Base-by-base conservation (phyloP, 1,140 invertebrate genomes). In the Medauroidea extradentata region DNA sequence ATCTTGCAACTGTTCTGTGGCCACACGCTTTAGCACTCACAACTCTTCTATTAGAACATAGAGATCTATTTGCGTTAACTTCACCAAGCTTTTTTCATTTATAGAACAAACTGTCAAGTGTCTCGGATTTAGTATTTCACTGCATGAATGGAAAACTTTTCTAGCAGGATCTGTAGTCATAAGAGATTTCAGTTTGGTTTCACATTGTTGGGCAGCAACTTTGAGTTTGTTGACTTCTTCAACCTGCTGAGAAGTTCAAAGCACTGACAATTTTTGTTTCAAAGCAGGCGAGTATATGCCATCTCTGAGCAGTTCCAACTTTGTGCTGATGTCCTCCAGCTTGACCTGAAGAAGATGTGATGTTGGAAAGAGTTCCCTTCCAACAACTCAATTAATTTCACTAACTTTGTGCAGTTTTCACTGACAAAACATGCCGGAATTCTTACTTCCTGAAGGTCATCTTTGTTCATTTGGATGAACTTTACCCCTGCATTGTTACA, bases 321-420 rank as follows among this genome's bases (percentile, higher is more conserved):
- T 46, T 4, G 18, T 46, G 13, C 9, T 7, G 4, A 53, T 14
- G 24, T 53, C 52, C n/a, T 53, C 19, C 24, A 53, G 29, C 8
- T 53, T 53, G 34, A 9, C 11, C 13, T 27, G 23, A 11, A 53
- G 52, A 14, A 53, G 19, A n/a, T 29, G 52, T 24, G 52, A 24
- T 29, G 50, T 53, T n/a, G 52, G 13, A 29, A 53, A 11, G 25
- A 29, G 14, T 19, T 13, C 9, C 24, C 52, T 39, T 53, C 24
- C 34, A 53, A 34, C n/a, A 53, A 53, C 21, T 53, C 52, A n/a
- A 42, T 53, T 24, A 9, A 27, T 21, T 53, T 13, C 11, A 39
- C 11, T 39, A 53, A 14, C 19, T 53, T 46, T 46, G 44, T 19
- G 44, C 44, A 46, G 44, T 46, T 46, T 9, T 46, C 44, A 21